Percentiles rank a stretch among this genome's conserved stretches.
These are phyloP conservation scores for Hemicentrotus pulcherrimus DNA, from an alignment of 35 echinoderm and acorn worm species.

Conservation along the genomic window DNA sequence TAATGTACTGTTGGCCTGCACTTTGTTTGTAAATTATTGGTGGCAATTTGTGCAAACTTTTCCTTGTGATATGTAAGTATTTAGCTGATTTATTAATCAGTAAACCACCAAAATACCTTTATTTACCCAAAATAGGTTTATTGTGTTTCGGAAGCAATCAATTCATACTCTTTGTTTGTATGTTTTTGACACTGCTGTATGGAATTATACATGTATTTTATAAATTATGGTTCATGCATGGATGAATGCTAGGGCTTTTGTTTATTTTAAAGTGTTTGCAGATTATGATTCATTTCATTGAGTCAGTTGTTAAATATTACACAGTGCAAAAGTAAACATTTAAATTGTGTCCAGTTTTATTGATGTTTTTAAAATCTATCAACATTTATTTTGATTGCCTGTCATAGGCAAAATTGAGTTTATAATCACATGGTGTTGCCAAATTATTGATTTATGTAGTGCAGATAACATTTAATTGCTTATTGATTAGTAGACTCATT, in stretches of 20 bases:
- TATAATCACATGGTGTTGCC: background rate
- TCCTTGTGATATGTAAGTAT: too few relatives aligned
- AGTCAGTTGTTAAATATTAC: background rate
- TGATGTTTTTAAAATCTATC: too few relatives aligned
- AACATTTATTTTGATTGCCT: background rate
- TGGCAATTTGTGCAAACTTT: too few relatives aligned
- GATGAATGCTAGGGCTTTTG: background rate
- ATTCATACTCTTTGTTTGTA: too few relatives aligned
- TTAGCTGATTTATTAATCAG: too few relatives aligned
- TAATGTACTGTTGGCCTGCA: too few relatives aligned
- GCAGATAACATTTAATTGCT: background rate
- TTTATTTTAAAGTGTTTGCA: background rate
- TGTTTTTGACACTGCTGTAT: too few relatives aligned
- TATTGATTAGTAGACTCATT: background rate
- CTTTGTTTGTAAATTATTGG: too few relatives aligned
- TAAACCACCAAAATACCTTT: too few relatives aligned
- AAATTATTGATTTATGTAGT: background rate
- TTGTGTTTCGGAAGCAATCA: too few relatives aligned
- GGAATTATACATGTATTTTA: too few relatives aligned
- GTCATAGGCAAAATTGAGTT: background rate
- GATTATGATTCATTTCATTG: slow-evolving; percentile 2
- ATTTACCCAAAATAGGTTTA: too few relatives aligned
- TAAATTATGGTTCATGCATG: background rate
- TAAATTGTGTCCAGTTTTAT: background rate
- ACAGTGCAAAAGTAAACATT: background rate